Conservation (phyloP, 2,113 vertebrate genomes). For the Corvus cornix region DNA sequence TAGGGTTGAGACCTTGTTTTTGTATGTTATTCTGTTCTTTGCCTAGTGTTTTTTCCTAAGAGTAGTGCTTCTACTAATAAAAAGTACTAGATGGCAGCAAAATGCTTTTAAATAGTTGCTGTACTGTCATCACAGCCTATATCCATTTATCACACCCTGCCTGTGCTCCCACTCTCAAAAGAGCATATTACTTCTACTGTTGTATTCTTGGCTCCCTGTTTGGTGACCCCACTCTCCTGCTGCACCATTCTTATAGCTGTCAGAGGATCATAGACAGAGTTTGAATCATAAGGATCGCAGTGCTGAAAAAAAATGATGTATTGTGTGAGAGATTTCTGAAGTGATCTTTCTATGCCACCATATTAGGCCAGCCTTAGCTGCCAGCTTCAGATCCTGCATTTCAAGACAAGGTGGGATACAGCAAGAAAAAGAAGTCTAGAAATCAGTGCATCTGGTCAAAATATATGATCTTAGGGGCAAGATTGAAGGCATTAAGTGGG, state of each 20-base stretch:
- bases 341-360: not conserved
- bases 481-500: not conserved
- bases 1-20: not conserved
- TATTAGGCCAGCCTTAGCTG: not conserved
- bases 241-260: not conserved
- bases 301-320: not conserved
- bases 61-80: not conserved
- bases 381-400: not conserved
- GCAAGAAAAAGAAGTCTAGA: not conserved
- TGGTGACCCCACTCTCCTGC: not conserved
- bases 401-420: not conserved
- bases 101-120: constrained; percentile 32
- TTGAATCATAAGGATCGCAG: not conserved
- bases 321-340: not conserved
- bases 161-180: not conserved
- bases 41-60: not conserved
- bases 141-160: not conserved
- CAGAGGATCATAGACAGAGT: not conserved
- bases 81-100: constrained; percentile 50
- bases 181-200: not conserved
- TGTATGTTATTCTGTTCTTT: not conserved
- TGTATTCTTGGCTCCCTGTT: not conserved
- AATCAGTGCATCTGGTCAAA: not conserved
- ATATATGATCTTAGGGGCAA: not conserved
- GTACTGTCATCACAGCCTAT: not conserved